These are phyloP conservation scores for Prosopocoilus inquinatus DNA, from an alignment of 2,888 invertebrate genomes.

Conservation along the genomic window DNA sequence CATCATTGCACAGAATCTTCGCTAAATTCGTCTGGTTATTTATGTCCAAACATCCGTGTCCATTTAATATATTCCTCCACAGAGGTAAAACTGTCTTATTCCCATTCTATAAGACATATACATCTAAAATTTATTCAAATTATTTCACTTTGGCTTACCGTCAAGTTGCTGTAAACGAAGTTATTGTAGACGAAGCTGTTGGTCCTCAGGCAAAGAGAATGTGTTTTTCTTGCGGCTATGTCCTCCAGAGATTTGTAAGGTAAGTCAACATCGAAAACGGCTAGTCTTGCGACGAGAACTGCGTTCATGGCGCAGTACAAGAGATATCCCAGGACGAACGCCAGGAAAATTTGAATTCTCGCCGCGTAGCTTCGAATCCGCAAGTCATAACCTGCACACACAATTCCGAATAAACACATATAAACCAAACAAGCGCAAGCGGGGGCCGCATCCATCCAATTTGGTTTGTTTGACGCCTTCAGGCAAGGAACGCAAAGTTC, in stretches of 20 bases:
- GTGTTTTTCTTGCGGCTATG: slow-evolving; percentile 38
- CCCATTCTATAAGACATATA: slow-evolving; percentile 10
- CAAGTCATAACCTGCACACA: slow-evolving; percentile 29
- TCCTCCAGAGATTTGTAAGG: slow-evolving; percentile 47
- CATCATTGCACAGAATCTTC: slow-evolving; percentile 43
- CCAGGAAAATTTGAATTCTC: slow-evolving; percentile 38
- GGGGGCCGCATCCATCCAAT: too few relatives aligned
- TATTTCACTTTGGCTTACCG: not conserved
- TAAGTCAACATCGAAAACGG: slow-evolving; percentile 42
- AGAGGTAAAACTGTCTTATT: slow-evolving; percentile 28
- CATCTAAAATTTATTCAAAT: not conserved
- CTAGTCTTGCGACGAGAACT: slow-evolving; percentile 48
- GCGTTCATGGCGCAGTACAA: slow-evolving; percentile 44
- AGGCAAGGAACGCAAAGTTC: too few relatives aligned
- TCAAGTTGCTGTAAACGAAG: slow-evolving; percentile 36
- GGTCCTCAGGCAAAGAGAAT: slow-evolving; percentile 49
- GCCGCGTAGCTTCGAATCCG: slow-evolving; percentile 37
- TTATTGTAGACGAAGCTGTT: slow-evolving; percentile 47
- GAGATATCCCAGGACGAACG: slow-evolving; percentile 41
- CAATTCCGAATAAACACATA: too few relatives aligned
- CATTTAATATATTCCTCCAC: slow-evolving; percentile 45
- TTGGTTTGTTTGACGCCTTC: too few relatives aligned
- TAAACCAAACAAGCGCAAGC: too few relatives aligned
- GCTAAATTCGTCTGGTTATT: slow-evolving; percentile 35
- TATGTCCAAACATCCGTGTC: slow-evolving; percentile 45